Base-by-base conservation (phyloP, 2,888 invertebrate species). In the Neoascia interrupta region DNA sequence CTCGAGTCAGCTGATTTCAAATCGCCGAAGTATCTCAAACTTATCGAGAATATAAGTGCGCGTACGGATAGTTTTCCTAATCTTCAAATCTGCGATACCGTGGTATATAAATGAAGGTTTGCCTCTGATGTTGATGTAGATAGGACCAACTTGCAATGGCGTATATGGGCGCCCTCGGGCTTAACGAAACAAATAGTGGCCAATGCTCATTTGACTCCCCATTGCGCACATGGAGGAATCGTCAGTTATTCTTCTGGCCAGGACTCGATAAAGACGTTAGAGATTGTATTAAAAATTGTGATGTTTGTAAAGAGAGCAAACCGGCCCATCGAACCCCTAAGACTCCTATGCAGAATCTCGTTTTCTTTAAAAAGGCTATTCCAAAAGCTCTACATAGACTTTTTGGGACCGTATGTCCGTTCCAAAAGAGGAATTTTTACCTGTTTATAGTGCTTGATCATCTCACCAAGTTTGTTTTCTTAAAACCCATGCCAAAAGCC, bases 211-310 rank as follows among this genome's bases (percentile, higher is more conserved):
- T 10, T 1, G 10, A 36, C 60, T 5, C 60, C 36, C 0, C 47
- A 28, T n/a, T 47, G 23, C 1, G 15, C 47, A 2, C 60, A 61
- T 47, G 76, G 70, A 1, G 81, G 76, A 0, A 61, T 76, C 18
- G 53, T 10, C 15, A 54, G 16, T 53, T 49, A 13, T 82, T 56
- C 13, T 82, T 64, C 23, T 83, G 83, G 82, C 82, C 83, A 11
- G 36, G 54, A n/a, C 68, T 83, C 43, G 15, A 31, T 4, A 16
- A 15, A 2, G 68, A 74, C 0, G 70, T 82, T 0, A 19, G 34
- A 4, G 11, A 34, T 1, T 74, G 45, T 43, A 15, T 81, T 1
- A 1, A 18, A 0, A 15, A 45, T 0, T 81, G 81, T 18, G 34
- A 11, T 2, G 10, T 28, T 0, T 81, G 74, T 13, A 79, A 58